phyloP scores from a whole-genome alignment of 2,888 invertebrate species.

The Dryadula phaetusa region DNA sequence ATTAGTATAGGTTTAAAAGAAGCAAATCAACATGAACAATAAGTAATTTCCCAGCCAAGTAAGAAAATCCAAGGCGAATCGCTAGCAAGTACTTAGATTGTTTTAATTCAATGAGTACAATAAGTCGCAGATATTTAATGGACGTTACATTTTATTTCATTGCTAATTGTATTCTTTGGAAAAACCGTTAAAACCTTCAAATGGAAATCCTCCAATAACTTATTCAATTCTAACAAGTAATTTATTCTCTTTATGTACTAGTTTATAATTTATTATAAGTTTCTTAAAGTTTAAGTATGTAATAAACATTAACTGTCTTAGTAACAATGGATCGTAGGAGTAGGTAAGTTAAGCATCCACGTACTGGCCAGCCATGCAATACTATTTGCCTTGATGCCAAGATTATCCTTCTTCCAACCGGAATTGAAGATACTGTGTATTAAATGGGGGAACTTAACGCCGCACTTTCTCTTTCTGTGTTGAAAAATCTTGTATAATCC shows the following conservation, averaged over 20 bases:
- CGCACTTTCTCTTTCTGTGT: too few relatives aligned
- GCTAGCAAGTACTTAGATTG: constrained; percentile 2
- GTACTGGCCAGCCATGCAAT: too few relatives aligned
- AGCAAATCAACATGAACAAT: background rate
- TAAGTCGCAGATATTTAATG: background rate
- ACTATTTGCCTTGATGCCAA: too few relatives aligned
- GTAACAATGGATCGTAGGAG: constrained; percentile 12
- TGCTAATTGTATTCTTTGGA: constrained; percentile 15
- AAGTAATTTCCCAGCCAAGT: background rate
- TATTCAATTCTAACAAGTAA: constrained; percentile 7
- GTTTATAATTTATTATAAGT: constrained; percentile 9
- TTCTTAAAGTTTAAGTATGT: background rate
- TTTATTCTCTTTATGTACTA: constrained; percentile 7
- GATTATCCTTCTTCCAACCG: too few relatives aligned
- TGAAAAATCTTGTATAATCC: too few relatives aligned
- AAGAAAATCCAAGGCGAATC: background rate
- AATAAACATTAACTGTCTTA: background rate
- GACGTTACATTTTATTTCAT: constrained; percentile 6
- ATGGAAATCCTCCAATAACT: constrained; percentile 18
- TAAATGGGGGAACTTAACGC: too few relatives aligned
- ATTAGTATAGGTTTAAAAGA: background rate
- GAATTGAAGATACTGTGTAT: too few relatives aligned
- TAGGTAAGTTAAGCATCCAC: background rate
- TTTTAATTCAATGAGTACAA: constrained; percentile 4
- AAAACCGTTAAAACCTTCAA: constrained; percentile 7